Base-by-base conservation (phyloP, 2,113 vertebrate species). In the Marmota flaviventris region DNA sequence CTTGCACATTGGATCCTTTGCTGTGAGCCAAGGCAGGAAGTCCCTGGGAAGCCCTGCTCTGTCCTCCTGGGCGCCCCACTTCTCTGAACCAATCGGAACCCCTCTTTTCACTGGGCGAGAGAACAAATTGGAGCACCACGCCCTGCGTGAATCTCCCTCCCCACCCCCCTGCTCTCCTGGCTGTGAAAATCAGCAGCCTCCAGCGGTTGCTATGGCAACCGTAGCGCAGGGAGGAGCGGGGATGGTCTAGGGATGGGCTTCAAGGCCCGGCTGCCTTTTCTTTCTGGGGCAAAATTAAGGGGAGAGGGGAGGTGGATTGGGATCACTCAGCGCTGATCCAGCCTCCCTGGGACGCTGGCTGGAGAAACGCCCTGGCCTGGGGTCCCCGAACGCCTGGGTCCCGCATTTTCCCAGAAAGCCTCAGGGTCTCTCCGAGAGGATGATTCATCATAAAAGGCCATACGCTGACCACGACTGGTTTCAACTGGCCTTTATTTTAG, bases 161-260 rank as follows among this genome's bases (percentile, higher is more conserved):
- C 5, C 9, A 0, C 0, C 25, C 14, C 32, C 65, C 37, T 69
- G n/a, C 72, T 25, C 7, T 56, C 29, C 45, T 56, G 29, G 75
- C 24, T 72, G 9, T 9, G 42, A 82, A 75, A 83, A 67, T 77
- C 51, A 48, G 72, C 45, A 45, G 14, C 85, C 67, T 88, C 39
- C 18, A 32, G 25, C 25, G 58, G 87, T 94, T 97, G 85, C 93
- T 94, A 91, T 76, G 95, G 96, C 32, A 93, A 93, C 82, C 12
- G 42, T 20, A 39, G 83, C 1, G 25, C 89, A 61, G 72, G 87
- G 81, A 77, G 65, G 65, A 94, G 39, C 67, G 39, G 65, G 58
- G 20, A 22, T 69, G 82, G 27, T 65, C 39, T 48, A 94, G 39
- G 4, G 11, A 34, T 75, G 34, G 45, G 39, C 32, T 83, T 51